A percentile compares a stretch with the other conserved stretches of the same genome.
These are phyloP conservation scores for Eospalax fontanierii DNA, from an alignment of 2,797 vertebrate species.

Conservation along the genomic window DNA sequence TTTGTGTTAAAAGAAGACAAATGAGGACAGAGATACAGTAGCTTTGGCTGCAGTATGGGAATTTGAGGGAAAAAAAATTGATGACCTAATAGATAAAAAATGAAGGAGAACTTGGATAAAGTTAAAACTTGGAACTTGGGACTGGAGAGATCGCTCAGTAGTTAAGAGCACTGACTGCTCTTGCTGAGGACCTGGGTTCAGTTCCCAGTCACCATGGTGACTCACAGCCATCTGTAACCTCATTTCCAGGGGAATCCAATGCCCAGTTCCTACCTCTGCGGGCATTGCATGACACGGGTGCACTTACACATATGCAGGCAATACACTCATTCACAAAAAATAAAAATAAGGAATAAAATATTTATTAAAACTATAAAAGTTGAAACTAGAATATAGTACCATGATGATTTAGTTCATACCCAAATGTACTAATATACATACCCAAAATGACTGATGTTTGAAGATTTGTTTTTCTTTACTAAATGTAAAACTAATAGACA, in stretches of 20 bases:
- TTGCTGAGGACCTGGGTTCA: too few species aligned
- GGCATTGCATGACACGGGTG: too few species aligned
- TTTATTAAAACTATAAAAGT: too few species aligned
- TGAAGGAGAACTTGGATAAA: constrained; percentile 39
- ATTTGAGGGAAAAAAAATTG: not conserved
- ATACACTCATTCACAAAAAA: too few species aligned
- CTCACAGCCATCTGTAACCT: too few species aligned
- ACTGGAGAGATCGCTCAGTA: too few species aligned
- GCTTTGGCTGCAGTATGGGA: not conserved
- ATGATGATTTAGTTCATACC: not conserved
- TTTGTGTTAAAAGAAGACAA: constrained; percentile 50
- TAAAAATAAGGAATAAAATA: too few species aligned
- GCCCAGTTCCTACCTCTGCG: too few species aligned
- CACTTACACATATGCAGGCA: too few species aligned
- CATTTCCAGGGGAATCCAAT: too few species aligned
- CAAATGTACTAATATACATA: not conserved
- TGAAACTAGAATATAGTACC: not conserved
- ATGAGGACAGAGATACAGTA: not conserved
- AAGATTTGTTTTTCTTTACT: constrained; percentile 13
- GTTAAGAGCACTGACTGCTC: too few species aligned
- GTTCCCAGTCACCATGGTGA: too few species aligned
- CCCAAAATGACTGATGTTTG: not conserved
- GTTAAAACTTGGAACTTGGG: constrained; percentile 15
- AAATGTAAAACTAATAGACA: not conserved
- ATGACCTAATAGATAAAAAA: not conserved